Conservation (phyloP, 2,888 invertebrate species). For the Drosophila austrosaltans region DNA sequence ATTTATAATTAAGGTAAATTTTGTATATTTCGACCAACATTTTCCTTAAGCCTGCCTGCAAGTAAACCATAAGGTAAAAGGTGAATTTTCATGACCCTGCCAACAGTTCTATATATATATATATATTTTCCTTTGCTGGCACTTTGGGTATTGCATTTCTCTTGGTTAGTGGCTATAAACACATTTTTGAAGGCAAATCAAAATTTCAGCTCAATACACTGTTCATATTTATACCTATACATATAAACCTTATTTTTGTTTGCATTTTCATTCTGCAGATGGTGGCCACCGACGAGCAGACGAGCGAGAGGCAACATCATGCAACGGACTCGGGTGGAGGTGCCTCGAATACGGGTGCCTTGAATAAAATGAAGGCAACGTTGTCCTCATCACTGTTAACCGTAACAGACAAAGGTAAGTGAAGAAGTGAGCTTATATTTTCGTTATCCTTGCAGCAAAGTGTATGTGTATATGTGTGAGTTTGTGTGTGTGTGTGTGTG, state of each 20-base stretch:
- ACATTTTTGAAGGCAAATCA: constrained; percentile 61
- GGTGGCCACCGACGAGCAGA: constrained; percentile 90
- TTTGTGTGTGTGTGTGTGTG: constrained; percentile 11
- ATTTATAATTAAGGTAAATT: too few species aligned
- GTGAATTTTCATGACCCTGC: not conserved
- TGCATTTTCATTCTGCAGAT: constrained; percentile 85
- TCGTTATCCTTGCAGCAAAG: constrained; percentile 31
- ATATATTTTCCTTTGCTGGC: not conserved
- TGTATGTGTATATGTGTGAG: not conserved
- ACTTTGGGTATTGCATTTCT: constrained; percentile 28
- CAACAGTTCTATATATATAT: too few species aligned
- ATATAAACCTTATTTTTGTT: not conserved
- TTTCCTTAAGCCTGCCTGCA: too few species aligned
- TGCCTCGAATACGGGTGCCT: constrained; percentile 84
- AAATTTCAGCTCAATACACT: constrained; percentile 49
- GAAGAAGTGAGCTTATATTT: constrained; percentile 68
- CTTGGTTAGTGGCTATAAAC: constrained; percentile 42
- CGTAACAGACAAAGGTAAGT: constrained; percentile 91
- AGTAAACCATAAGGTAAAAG: too few species aligned
- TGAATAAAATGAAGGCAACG: constrained; percentile 93
- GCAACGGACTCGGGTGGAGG: constrained; percentile 84
- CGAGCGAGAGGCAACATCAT: constrained; percentile 84
- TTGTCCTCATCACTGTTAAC: constrained; percentile 91
- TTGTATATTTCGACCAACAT: too few species aligned
- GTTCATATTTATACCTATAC: constrained; percentile 8